Percentiles rank a stretch among this genome's conserved stretches.
These are phyloP conservation scores for Megalops atlanticus DNA, from an alignment of 2,113 vertebrate species.

Conservation along the genomic window DNA sequence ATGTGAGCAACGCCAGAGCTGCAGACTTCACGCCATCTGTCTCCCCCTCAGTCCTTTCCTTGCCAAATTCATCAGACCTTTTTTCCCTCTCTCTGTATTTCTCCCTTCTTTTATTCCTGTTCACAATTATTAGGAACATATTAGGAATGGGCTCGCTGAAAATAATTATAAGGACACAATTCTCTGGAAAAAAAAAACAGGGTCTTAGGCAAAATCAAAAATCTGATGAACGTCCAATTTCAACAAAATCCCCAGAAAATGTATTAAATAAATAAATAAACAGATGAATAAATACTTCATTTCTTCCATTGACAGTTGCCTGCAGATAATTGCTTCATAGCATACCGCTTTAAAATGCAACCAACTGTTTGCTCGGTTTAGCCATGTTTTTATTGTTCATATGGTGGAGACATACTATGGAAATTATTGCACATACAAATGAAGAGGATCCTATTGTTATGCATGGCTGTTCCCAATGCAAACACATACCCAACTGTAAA, in stretches of 20 bases:
- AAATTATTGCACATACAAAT: no score
- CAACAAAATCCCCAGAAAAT: not conserved
- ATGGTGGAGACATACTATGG: no score
- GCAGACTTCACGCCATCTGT: conserved; percentile 83
- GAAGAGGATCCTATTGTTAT: no score
- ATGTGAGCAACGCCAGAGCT: conserved; percentile 73
- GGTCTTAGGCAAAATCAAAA: not conserved
- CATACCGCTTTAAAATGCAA: no score
- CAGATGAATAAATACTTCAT: no score
- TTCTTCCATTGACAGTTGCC: no score
- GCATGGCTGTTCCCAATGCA: no score
- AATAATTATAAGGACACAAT: not conserved
- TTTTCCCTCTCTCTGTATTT: conserved; percentile 38
- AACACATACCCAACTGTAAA: no score
- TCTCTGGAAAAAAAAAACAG: not conserved
- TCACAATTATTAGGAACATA: conserved; percentile 71
- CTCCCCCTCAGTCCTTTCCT: conserved; percentile 72
- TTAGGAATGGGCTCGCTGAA: conserved; percentile 55
- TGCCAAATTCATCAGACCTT: conserved; percentile 79
- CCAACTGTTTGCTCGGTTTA: no score
- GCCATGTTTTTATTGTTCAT: no score
- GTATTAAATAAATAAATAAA: no score
- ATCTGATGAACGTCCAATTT: not conserved
- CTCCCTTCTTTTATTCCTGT: conserved; percentile 65
- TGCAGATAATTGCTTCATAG: no score